Evolutionary conservation across 2,888 invertebrate species (phyloP).

Genomic region (Diachrysia chrysitis): DNA sequence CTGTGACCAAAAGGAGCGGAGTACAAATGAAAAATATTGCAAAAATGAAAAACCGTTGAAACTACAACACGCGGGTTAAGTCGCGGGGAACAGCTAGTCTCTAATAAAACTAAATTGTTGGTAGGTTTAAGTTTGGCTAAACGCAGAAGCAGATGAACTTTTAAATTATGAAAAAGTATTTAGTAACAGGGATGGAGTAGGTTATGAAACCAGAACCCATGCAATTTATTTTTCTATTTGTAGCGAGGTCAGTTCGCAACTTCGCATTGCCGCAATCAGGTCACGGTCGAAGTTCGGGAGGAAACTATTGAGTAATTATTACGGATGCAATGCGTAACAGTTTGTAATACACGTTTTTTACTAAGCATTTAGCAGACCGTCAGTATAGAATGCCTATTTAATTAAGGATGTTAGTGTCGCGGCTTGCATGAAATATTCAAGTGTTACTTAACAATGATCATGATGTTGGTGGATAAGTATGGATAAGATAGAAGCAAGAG

Average conservation of each 20-base stretch:
- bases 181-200: background rate
- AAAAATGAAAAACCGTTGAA: too few relatives aligned
- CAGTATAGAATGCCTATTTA: constrained; percentile 20
- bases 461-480: too few relatives aligned
- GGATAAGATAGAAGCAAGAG: too few relatives aligned
- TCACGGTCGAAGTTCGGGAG: constrained; percentile 51
- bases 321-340: constrained; percentile 38
- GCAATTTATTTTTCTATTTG: background rate
- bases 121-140: too few relatives aligned
- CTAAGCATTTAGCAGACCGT: constrained; percentile 16
- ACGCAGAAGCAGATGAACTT: too few relatives aligned
- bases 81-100: too few relatives aligned
- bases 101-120: too few relatives aligned
- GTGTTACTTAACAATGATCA: too few relatives aligned
- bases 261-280: constrained; percentile 38
- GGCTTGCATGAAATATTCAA: background rate
- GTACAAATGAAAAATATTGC: too few relatives aligned
- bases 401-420: constrained; percentile 20
- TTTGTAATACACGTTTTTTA: constrained; percentile 27
- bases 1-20: too few relatives aligned
- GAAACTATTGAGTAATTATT: constrained; percentile 51
- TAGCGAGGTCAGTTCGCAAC: constrained; percentile 9
- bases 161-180: too few relatives aligned
- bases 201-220: constrained; percentile 4
- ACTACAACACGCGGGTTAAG: too few relatives aligned